Evolutionary conservation across 2,888 invertebrate species (phyloP), one percentile per base, ranked within the genome.

Genomic region (Siphonodentalium dalli): DNA sequence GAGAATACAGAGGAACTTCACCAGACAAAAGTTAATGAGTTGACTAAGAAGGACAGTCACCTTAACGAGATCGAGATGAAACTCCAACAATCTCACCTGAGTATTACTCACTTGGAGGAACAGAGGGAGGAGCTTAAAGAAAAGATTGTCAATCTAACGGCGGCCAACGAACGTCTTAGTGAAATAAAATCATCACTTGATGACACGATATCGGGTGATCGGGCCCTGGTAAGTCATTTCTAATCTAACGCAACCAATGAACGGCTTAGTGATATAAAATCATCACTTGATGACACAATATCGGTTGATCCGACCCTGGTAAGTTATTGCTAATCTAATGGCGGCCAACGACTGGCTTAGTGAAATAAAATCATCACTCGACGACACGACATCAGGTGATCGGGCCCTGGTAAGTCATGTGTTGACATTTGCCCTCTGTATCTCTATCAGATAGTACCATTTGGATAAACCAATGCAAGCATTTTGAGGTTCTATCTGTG

Each of bases 171-270:
- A n/a, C n/a, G n/a, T n/a, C n/a, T n/a, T n/a, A n/a, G n/a, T n/a
- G n/a, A n/a, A n/a, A n/a, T n/a, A n/a, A n/a, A n/a, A n/a, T n/a
- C 58, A 1, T 57, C 63, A 4, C 52, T 73, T 28, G 73, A 74
- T 41, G 63, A 66, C 23, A 59, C 59, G 21, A 51, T 75, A 11
- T 66, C 68, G 24, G 55, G 44, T 21, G 72, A 73, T 48, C 62
- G 65, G 55, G 48, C 58, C 23, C 38, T 58, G 24, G 72, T 74
- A 56, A 57, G 68, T 56, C 34, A 28, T 18, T 27, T 23, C 11
- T 27, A 41, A 13, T 0, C 13, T 41, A n/a, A n/a, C n/a, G n/a
- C n/a, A n/a, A n/a, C n/a, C n/a, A n/a, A n/a, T n/a, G n/a, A n/a
- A n/a, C n/a, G n/a, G n/a, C n/a, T n/a, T n/a, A n/a, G n/a, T n/a